Percentiles rank a stretch among this genome's conserved stretches.
These are phyloP conservation scores for Falco punctatus DNA, from an alignment of 2,113 vertebrate species.

Conservation along the genomic window DNA sequence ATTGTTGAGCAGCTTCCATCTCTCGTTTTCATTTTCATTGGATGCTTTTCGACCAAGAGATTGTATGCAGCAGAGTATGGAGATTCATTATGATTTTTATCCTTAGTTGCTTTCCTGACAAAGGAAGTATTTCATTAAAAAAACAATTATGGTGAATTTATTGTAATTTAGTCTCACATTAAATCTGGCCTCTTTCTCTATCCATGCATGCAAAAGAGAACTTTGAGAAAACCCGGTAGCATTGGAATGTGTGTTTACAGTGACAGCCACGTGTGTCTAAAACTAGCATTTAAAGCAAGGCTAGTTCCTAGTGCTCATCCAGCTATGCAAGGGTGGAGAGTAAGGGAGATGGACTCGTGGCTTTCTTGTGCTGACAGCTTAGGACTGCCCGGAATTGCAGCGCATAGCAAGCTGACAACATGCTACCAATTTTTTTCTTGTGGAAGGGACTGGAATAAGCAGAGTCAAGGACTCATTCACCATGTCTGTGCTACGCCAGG, in stretches of 20 bases:
- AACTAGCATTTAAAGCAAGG: not conserved
- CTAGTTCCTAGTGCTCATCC: not conserved
- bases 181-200: slow-evolving; percentile 10
- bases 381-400: not conserved
- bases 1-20: not conserved
- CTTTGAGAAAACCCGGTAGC: not conserved
- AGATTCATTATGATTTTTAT: slow-evolving; percentile 25
- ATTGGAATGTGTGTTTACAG: not conserved
- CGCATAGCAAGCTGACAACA: not conserved
- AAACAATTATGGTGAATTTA: not conserved
- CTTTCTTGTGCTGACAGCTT: not conserved
- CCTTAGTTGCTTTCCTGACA: not conserved
- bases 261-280: not conserved
- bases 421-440: not conserved
- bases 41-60: not conserved
- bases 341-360: not conserved
- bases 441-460: not conserved
- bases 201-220: not conserved
- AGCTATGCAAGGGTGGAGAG: not conserved
- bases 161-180: slow-evolving; percentile 11
- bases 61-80: not conserved
- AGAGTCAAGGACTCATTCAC: not conserved
- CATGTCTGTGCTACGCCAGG: not conserved
- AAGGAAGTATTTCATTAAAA: slow-evolving; percentile 14
- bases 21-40: slow-evolving; percentile 49